phyloP scores from a whole-genome alignment of 2,113 vertebrate species.

The Elephas maximus region DNA sequence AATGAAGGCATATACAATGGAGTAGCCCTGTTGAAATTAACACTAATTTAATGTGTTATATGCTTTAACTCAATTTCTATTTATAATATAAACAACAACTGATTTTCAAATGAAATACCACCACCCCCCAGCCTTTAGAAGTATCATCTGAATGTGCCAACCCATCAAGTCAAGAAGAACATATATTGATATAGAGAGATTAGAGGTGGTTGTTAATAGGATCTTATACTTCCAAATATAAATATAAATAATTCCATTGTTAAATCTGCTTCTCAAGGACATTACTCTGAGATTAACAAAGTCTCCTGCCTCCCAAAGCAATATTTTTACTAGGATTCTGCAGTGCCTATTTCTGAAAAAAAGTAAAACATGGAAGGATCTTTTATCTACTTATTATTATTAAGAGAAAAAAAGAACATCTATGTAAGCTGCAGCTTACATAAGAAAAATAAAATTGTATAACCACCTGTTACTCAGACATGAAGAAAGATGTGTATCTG shows the following conservation, averaged over 20 bases:
- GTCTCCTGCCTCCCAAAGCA: not conserved
- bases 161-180: not conserved
- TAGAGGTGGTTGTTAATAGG: not conserved
- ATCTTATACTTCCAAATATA: not conserved
- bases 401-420: not conserved
- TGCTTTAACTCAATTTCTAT: not conserved
- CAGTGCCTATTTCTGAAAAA: not conserved
- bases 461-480: not conserved
- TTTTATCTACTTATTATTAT: not conserved
- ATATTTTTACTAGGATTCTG: not conserved
- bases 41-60: not conserved
- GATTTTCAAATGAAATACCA: not conserved
- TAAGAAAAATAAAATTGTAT: slow-evolving; percentile 19
- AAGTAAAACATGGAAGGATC: not conserved
- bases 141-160: not conserved
- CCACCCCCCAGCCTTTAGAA: not conserved
- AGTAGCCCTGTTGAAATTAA: not conserved
- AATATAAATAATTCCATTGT: not conserved
- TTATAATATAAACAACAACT: not conserved
- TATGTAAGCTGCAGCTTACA: not conserved
- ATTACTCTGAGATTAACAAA: not conserved
- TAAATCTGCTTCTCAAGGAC: not conserved
- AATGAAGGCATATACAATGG: not conserved
- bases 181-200: not conserved
- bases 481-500: slow-evolving; percentile 1